Conservation (phyloP, 2,113 vertebrate genomes). For the Sphyrna mokarran region DNA sequence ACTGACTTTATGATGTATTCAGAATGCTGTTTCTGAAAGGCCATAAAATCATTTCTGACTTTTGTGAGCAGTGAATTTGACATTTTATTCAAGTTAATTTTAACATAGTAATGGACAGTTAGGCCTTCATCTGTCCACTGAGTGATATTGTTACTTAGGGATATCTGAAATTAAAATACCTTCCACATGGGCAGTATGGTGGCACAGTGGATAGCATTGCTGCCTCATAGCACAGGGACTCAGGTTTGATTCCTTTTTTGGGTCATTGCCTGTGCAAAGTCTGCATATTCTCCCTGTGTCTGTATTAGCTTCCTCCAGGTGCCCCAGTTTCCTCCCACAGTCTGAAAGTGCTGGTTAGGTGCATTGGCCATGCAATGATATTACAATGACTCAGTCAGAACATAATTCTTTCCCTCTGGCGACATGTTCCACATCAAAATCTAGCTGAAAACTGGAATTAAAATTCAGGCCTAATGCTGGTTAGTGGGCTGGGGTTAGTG, state of each 20-base stretch:
- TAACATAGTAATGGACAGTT: neutral
- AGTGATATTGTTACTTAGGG: neutral
- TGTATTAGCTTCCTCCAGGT: too few relatives aligned
- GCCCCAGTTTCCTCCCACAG: too few relatives aligned
- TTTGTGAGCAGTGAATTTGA: neutral
- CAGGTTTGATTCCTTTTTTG: too few relatives aligned
- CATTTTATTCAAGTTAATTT: neutral
- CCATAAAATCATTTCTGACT: conserved; percentile 17
- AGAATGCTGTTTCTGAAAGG: neutral
- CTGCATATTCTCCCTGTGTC: too few relatives aligned
- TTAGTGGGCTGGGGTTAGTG: neutral
- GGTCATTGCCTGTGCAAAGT: too few relatives aligned
- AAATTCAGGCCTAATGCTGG: neutral
- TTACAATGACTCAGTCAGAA: neutral
- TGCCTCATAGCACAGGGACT: too few relatives aligned
- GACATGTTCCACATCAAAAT: neutral
- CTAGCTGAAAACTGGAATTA: neutral
- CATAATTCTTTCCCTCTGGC: conserved; percentile 15
- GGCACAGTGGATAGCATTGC: too few relatives aligned
- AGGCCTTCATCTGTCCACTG: neutral
- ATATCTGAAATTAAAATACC: conserved; percentile 6
- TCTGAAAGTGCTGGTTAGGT: too few relatives aligned
- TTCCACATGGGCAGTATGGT: neutral
- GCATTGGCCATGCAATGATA: neutral
- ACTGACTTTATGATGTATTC: neutral